Base-by-base conservation (phyloP, 2,888 invertebrate species). In the Marronus borbonicus region DNA sequence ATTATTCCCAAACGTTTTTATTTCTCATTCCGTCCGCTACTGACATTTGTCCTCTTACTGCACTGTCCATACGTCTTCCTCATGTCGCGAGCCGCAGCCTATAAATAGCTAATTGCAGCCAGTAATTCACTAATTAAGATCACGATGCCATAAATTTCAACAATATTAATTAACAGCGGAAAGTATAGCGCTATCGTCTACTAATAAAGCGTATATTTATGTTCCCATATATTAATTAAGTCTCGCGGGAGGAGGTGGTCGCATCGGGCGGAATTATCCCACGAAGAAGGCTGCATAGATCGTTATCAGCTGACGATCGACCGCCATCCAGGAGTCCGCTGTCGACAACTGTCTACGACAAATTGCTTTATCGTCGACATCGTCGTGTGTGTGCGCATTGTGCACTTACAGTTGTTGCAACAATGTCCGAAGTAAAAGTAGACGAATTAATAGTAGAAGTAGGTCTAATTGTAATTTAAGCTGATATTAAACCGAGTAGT, bases 121-220 rank as follows among this genome's bases (percentile, higher is more conserved):
- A 76, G 68, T 68, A 78, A 75, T 78, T 69, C 78, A 62, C 58
- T 75, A 78, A 78, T 78, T 78, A 78, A 78, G 78, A 78, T 78
- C 78, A 49, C 75, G 68, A 66, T 62, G 75, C 69, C 70, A 64
- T 70, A 64, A 72, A 72, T 72, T 69, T 77, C 70, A 77, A 77
- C 77, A 64, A 77, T 72, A 70, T 77, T 77, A 76, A 76, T 76
- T 76, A 76, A 76, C 72, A 58, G 72, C 12, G 58, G 72, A 72
- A 58, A 58, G 44, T 49, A 36, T 36, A 49, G 72, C 72, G 72
- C 72, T 72, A 72, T 72, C 72, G 72, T 72, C 72, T 72, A 58
- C 58, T 58, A 72, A 72, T 72, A 72, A 72, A 58, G 72, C 72
- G 72, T 72, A 72, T 72, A 72, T 72, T 72, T 72, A 72, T 58